A percentile compares a stretch with the other conserved stretches of the same genome.
phyloP scores from a whole-genome alignment of 2,888 invertebrate genomes.

The Leptogaster cylindrica region DNA sequence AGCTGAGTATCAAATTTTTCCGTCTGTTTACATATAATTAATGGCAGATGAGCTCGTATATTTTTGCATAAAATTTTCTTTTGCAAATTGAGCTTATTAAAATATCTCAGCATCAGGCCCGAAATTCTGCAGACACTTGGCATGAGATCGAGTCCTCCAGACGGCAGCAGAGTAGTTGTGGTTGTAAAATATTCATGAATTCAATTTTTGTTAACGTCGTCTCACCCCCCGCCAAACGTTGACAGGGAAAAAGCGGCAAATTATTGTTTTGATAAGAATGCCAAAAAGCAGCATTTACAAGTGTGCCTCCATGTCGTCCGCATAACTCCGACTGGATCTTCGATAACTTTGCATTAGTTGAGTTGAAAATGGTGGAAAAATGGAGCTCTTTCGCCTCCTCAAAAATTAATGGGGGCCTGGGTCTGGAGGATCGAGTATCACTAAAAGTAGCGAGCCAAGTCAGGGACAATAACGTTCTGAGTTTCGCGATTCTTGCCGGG shows the following conservation, averaged over 20 bases:
- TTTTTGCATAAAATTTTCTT: constrained; percentile 11
- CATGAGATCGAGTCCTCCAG: constrained; percentile 6
- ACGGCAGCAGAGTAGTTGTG: neutral
- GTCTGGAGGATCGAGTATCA: neutral
- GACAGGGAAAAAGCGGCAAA: neutral
- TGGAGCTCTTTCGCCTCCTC: constrained; percentile 16
- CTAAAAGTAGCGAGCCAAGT: neutral
- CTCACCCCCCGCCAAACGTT: neutral
- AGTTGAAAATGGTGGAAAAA: constrained; percentile 33
- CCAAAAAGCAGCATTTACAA: constrained; percentile 27
- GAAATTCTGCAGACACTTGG: constrained; percentile 26
- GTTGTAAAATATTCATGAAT: constrained; percentile 32
- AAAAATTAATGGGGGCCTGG: constrained; percentile 34
- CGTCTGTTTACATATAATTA: constrained; percentile 21
- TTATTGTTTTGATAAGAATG: constrained; percentile 30
- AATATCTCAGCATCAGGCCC: constrained; percentile 26
- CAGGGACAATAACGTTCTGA: neutral
- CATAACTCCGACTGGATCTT: neutral
- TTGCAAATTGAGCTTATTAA: constrained; percentile 34
- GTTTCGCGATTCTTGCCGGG: neutral
- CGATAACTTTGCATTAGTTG: constrained; percentile 22
- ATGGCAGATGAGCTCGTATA: constrained; percentile 20
- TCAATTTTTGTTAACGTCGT: constrained; percentile 4
- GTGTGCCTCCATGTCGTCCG: constrained; percentile 15
- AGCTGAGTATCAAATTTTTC: too few species aligned